Evolutionary conservation across 64 coral and sea anemone species (phyloP), one percentile per base, ranked within the genome.

Genomic region (Montipora capricornis): DNA sequence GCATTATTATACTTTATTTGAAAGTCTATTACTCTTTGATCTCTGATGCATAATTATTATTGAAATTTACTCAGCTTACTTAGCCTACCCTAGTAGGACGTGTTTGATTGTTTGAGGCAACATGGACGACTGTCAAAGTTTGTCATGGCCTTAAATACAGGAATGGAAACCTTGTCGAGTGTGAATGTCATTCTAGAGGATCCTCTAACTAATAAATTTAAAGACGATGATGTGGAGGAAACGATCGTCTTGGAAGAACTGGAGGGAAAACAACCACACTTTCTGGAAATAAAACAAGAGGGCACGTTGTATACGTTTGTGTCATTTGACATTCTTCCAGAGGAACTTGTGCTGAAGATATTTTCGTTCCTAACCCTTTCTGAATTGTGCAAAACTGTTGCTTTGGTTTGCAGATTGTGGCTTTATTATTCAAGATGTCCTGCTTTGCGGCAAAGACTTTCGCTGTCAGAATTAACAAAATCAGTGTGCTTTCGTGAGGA

Each of bases 341-440:
- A 94, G 8, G 97, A 99, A 91, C 70, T 99, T 77, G 66, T 96
- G 44, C 64, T 91, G 7, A 87, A 94, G 60, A 99, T 99, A 20
- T 87, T 99, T 62, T 96, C 89, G 9, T 99, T 84, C 89, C 50
- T 99, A 64, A 74, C 89, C 44, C 24, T 96, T 51, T 51, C 70
- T 83, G 91, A 99, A 47, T 84, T 99, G 74, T 94, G 87, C 51
- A 83, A 50, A 8, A 58, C 76, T 71, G 83, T 94, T 22, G 49
- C 92, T 15, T 71, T 84, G 45, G 92, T 99, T 78, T 96, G 97
- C 50, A 96, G 91, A n/a, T 76, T 79, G 55, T 99, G 97, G 97
- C 48, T 87, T 5, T 57, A 67, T 29, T 75, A 88, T 96, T 75
- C 97, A n/a, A 88, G 51, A 78, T 88, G 71, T 77, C 92, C 94